Evolutionary conservation across 2,888 invertebrate genomes (phyloP).

Genomic region (Amiota communis): DNA sequence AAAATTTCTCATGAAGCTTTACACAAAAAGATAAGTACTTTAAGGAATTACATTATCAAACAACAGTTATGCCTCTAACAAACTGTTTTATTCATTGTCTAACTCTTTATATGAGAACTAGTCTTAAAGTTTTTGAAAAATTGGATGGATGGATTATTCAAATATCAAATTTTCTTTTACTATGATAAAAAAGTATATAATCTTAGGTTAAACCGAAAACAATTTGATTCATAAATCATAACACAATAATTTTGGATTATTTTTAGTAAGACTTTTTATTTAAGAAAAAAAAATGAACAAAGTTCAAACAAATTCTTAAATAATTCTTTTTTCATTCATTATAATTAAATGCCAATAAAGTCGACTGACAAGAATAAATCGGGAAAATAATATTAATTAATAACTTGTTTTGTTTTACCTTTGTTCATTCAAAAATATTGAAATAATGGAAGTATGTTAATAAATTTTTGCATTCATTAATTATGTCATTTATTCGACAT

Average conservation of each 20-base stretch:
- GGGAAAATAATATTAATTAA: not conserved
- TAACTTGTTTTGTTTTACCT: constrained; percentile 2
- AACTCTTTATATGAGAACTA: not conserved
- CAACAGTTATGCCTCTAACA: no score
- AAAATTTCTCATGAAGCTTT: no score
- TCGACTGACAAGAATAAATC: not conserved
- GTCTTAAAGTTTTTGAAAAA: not conserved
- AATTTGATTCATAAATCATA: no score
- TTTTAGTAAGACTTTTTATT: not conserved
- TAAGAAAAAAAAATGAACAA: not conserved
- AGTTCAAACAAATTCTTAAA: not conserved
- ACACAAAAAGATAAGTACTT: no score
- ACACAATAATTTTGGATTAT: constrained; percentile 7
- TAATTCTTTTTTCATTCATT: not conserved
- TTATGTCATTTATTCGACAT: not conserved
- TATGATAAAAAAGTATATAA: no score
- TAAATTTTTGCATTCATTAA: not conserved
- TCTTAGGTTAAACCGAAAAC: no score
- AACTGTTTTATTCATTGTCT: not conserved
- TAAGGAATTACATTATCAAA: no score
- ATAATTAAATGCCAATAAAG: not conserved
- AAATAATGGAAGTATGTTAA: constrained; percentile 6
- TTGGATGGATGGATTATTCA: not conserved
- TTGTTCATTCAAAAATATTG: constrained; percentile 9
- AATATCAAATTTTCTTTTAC: not conserved